Conservation (phyloP, 2,113 vertebrate species). For the Cricetomys ansorgei region DNA sequence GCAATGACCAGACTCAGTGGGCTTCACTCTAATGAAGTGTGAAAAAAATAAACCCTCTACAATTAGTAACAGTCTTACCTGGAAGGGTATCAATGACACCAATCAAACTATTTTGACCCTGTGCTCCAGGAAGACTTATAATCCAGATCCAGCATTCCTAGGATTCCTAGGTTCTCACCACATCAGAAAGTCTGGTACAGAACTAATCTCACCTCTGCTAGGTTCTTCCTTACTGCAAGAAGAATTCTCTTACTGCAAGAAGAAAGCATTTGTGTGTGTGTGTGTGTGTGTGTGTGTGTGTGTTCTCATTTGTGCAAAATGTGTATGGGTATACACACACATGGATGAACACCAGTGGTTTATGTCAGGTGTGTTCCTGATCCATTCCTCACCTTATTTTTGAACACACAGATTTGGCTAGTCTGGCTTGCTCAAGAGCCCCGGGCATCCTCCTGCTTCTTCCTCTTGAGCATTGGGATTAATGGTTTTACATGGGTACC, state of each 20-base stretch:
- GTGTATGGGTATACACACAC: not conserved
- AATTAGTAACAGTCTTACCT: not conserved
- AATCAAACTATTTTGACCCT: not conserved
- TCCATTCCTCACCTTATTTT: not conserved
- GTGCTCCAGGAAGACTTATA: not conserved
- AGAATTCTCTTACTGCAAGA: not conserved
- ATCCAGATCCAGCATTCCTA: not conserved
- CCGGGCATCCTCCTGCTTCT: not conserved
- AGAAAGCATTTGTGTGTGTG: not conserved
- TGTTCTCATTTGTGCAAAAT: no score
- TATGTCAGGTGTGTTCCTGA: not conserved
- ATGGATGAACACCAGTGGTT: not conserved
- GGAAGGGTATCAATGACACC: not conserved
- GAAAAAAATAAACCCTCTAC: not conserved
- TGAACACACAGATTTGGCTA: not conserved
- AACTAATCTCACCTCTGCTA: not conserved
- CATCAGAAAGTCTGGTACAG: not conserved
- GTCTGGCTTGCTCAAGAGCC: not conserved
- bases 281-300: not conserved
- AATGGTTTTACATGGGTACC: not conserved
- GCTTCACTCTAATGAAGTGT: not conserved
- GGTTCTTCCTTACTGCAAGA: not conserved
- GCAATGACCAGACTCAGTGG: not conserved
- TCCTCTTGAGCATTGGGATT: not conserved
- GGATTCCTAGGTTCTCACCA: not conserved